Evolutionary conservation across 2,113 vertebrate species (phyloP).

Genomic region (Isurus oxyrinchus): DNA sequence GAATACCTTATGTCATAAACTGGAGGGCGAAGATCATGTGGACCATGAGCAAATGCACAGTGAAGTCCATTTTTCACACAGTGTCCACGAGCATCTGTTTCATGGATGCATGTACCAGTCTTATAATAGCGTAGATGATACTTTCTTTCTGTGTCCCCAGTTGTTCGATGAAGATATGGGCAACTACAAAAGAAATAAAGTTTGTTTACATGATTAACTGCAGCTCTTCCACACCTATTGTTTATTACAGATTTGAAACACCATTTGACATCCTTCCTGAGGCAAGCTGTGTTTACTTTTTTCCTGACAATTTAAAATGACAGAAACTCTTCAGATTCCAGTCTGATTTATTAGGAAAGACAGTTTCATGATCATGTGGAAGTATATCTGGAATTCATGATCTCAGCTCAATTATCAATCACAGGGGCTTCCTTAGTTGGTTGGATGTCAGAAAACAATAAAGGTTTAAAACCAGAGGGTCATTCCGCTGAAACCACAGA

Average conservation of each 20-base stretch:
- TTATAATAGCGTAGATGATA: constrained; percentile 93
- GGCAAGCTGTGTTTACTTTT: neutral
- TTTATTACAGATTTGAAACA: neutral
- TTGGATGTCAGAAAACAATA: neutral
- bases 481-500: neutral
- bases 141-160: constrained; percentile 88
- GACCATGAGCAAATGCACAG: constrained; percentile 87
- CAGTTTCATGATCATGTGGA: neutral
- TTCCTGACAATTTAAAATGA: neutral
- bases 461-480: neutral
- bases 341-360: neutral
- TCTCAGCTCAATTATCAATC: neutral
- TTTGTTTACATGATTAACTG: neutral
- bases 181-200: constrained; percentile 60
- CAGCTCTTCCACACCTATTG: neutral
- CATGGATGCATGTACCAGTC: constrained; percentile 86
- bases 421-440: neutral
- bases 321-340: neutral
- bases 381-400: neutral
- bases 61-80: constrained; percentile 85
- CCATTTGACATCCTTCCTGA: neutral
- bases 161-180: constrained; percentile 83
- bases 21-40: constrained; percentile 80
- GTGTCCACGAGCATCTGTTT: constrained; percentile 82
- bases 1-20: constrained; percentile 81